Percentiles rank a stretch among this genome's conserved stretches.
Evolutionary conservation across 1,140 invertebrate genomes (phyloP).

Genomic region (Diorhabda elongata): DNA sequence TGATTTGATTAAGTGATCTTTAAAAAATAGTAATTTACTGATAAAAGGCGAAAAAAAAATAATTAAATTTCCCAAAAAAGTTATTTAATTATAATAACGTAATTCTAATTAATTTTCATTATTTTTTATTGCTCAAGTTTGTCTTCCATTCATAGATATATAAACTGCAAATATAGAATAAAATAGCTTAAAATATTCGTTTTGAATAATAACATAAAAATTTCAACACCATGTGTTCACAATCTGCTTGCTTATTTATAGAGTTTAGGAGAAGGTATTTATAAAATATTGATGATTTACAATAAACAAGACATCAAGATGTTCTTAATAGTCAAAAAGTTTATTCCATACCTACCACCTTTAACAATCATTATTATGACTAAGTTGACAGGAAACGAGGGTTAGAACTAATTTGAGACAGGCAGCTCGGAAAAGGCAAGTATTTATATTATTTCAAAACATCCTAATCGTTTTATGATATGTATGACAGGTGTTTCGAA

Average conservation of each 20-base stretch:
- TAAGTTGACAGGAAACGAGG: slow-evolving; percentile 19
- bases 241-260: neutral
- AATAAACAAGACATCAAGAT: slow-evolving; percentile 11
- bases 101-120: too few relatives aligned
- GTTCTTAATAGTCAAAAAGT: slow-evolving; percentile 13
- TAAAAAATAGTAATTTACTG: too few relatives aligned
- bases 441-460: slow-evolving; percentile 16
- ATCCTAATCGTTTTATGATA: slow-evolving; percentile 16
- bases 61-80: too few relatives aligned
- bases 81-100: too few relatives aligned
- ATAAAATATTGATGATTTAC: slow-evolving; percentile 1
- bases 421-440: slow-evolving; percentile 16
- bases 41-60: too few relatives aligned
- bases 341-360: slow-evolving; percentile 14
- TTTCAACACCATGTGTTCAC: neutral
- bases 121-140: too few relatives aligned
- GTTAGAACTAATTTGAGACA: slow-evolving; percentile 16
- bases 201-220: neutral
- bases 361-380: slow-evolving; percentile 14
- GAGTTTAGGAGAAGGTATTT: neutral
- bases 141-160: too few relatives aligned
- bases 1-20: too few relatives aligned
- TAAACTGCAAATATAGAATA: too few relatives aligned
- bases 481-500: slow-evolving; percentile 14
- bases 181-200: too few relatives aligned